phyloP scores from a whole-genome alignment of 2,797 vertebrate genomes.

The Myripristis murdjan region DNA sequence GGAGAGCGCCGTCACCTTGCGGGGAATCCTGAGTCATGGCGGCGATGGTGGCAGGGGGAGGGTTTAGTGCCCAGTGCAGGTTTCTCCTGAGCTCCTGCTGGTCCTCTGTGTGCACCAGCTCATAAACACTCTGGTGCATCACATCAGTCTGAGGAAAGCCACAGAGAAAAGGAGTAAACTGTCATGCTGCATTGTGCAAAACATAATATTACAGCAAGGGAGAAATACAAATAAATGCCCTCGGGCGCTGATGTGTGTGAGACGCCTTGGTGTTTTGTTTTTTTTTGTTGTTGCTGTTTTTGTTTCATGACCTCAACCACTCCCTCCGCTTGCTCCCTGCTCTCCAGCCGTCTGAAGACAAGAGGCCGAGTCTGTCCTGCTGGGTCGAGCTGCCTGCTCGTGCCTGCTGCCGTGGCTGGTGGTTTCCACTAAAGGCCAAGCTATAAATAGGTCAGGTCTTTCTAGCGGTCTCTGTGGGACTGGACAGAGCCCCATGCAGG shows the following conservation, averaged over 20 bases:
- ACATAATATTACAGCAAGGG: no score
- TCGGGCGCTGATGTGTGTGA: no score
- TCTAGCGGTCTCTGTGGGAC: constrained; percentile 37
- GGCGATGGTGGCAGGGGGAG: constrained; percentile 54
- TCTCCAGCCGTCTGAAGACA: background rate
- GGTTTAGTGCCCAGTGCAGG: constrained; percentile 88
- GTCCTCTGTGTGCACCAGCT: constrained; percentile 89
- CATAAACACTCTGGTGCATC: constrained; percentile 89
- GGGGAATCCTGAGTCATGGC: constrained; percentile 64
- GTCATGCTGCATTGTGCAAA: no score
- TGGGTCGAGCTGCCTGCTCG: constrained; percentile 2
- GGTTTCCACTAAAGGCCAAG: constrained; percentile 63
- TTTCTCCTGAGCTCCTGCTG: constrained; percentile 88
- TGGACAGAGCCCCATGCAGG: constrained; percentile 45
- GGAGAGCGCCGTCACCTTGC: constrained; percentile 62
- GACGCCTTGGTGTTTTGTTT: no score
- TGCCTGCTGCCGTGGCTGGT: constrained; percentile 21
- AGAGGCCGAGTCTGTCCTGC: constrained; percentile 1
- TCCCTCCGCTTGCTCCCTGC: no score
- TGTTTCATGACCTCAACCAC: no score
- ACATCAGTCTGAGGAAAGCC: constrained; percentile 84
- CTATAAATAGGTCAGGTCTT: constrained; percentile 65
- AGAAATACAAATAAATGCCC: no score
- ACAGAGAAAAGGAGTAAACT: background rate
- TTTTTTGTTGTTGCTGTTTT: no score